Evolutionary conservation across 2,888 invertebrate species (phyloP).

Genomic region (Pyralis farinalis): DNA sequence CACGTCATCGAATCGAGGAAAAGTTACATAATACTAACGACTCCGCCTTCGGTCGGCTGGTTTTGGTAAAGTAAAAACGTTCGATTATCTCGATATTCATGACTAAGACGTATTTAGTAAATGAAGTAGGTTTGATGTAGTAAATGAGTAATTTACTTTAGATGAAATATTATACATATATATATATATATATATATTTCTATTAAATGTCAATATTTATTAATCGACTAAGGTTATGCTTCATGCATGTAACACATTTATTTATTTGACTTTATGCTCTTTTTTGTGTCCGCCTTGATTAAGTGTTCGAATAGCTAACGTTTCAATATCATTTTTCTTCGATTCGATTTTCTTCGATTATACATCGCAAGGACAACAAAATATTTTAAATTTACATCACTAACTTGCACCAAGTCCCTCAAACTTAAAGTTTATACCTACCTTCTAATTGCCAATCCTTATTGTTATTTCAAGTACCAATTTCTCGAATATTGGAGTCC

Average conservation of each 20-base stretch:
- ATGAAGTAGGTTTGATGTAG: background rate
- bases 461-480: constrained; percentile 48
- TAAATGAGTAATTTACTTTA: too few relatives aligned
- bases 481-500: constrained; percentile 38
- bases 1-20: constrained; percentile 8
- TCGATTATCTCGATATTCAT: background rate
- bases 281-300: background rate
- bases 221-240: too few relatives aligned
- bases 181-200: too few relatives aligned
- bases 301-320: background rate
- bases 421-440: constrained; percentile 22
- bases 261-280: background rate
- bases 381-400: constrained; percentile 11
- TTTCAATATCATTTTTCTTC: too few relatives aligned
- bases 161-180: too few relatives aligned
- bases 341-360: background rate
- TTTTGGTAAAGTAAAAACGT: background rate
- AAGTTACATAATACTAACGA: background rate
- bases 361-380: background rate
- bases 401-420: constrained; percentile 31
- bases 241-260: background rate
- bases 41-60: background rate
- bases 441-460: constrained; percentile 41
- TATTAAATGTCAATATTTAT: too few relatives aligned
- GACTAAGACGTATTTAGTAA: background rate